Base-by-base conservation (phyloP, 2,888 invertebrate species). In the Zhuqinia jingwanae region DNA sequence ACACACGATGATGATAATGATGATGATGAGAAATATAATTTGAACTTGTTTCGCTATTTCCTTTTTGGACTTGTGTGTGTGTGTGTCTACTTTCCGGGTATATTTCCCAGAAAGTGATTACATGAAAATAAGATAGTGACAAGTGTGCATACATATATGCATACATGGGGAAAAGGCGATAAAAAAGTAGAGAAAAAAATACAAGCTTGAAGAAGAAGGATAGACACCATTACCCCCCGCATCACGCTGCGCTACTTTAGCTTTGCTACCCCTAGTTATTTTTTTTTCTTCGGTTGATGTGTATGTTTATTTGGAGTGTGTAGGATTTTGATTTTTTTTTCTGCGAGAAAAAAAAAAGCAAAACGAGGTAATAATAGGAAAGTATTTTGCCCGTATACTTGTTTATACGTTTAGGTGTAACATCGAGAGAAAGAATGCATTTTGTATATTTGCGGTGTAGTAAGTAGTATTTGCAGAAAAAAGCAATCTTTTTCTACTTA, bases 311-410 rank as follows among this genome's bases (percentile, higher is more conserved):
- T 36, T 36, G 36, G 5, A 36, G n/a, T 56, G 11, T 36, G 30
- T 36, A 30, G 36, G 63, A 36, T 63, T 36, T 63, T 13, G 25
- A 30, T 63, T 63, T 30, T 63, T 63, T 53, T 53, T 17, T n/a
- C 53, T 50, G 25, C n/a, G n/a, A n/a, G n/a, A n/a, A n/a, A n/a
- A n/a, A 63, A 36, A 17, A 17, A 30, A 63, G 36, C 8, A 36
- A 63, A 3, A 36, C 36, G 36, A 36, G 63, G 63, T 63, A 63
- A 36, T 63, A 63, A 63, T 63, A 63, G 36, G 27, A 30, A 15
- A 15, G 25, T 58, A 8, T 58, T 13, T 11, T 50, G n/a, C 50
- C 11, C 13, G 50, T 17, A 10, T 15, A 56, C 20, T 53, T 5
- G 17, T 50, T 5, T 50, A 53, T 58, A 25, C n/a, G n/a, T n/a